These are phyloP conservation scores for Metopolophium dirhodum DNA, from an alignment of 1,140 invertebrate species.

Conservation along the genomic window DNA sequence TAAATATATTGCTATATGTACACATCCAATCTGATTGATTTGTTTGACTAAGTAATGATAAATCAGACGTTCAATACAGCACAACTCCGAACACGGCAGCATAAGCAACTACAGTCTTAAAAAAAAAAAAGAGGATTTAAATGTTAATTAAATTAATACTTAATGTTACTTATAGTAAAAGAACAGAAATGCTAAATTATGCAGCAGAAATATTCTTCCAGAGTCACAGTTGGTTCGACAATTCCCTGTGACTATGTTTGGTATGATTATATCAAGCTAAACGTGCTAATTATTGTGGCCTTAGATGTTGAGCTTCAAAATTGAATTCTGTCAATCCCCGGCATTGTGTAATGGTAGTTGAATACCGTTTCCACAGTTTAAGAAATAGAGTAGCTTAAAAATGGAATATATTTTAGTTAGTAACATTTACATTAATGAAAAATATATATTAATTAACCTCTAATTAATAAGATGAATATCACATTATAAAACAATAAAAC, in stretches of 20 bases:
- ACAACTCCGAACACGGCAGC: conserved; percentile 89
- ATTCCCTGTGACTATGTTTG: conserved; percentile 78
- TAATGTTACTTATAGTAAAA: conserved; percentile 71
- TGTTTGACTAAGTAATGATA: conserved; percentile 73
- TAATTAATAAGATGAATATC: conserved; percentile 87
- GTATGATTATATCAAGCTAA: conserved; percentile 68
- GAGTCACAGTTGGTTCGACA: conserved; percentile 82
- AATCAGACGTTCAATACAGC: conserved; percentile 85
- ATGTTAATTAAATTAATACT: not conserved
- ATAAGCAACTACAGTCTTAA: conserved; percentile 77
- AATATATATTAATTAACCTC: conserved; percentile 71
- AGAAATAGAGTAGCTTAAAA: conserved; percentile 80
- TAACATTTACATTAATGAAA: not conserved
- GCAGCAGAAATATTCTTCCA: conserved; percentile 86
- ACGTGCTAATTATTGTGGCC: conserved; percentile 79
- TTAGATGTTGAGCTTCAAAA: conserved; percentile 84
- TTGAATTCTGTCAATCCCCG: conserved; percentile 91
- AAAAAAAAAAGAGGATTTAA: conserved; percentile 60
- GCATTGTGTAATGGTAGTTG: conserved; percentile 86
- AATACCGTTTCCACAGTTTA: conserved; percentile 95
- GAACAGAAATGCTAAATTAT: conserved; percentile 82
- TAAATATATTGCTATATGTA: conserved; percentile 79
- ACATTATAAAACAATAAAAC: conserved; percentile 80
- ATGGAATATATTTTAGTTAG: conserved; percentile 26
- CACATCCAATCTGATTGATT: conserved; percentile 70